Base-by-base conservation (phyloP, 2,888 invertebrate genomes). In the Pterostichus niger region DNA sequence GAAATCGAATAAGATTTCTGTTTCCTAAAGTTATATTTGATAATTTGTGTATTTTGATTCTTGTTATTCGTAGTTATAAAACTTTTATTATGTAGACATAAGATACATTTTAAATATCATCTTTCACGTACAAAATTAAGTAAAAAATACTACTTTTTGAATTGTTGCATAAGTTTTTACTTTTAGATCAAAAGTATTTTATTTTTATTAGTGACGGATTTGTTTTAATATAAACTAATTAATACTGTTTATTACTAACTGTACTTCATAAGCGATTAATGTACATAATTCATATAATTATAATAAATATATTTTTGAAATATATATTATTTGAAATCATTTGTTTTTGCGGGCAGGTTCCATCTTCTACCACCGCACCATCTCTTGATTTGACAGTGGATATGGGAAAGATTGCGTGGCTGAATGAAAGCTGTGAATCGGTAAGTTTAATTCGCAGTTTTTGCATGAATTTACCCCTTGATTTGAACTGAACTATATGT, bases 361-460 rank as follows among this genome's bases (percentile, higher is more conserved):
- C 54, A 24, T 3, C 24, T 24, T 35, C 75, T 52, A 46, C 75
- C 44, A 4, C 6, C 17, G 35, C 76, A 56, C 71, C 71, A 31
- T 80, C 24, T 13, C 35, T 61, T 64, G 64, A 64, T 64, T 71
- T 17, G 44, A 40, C 71, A 82, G 82, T 82, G 82, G 82, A 59
- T n/a, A 75, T 75, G 73, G 82, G 82, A 68, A 83, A 83, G 83
- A 83, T 83, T 77, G 83, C 83, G 83, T 83, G 83, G 83, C 10
- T 52, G 76, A 83, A 83, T 11, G 83, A 76, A 40, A 64, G 76
- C 77, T 76, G 64, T 83, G 83, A 40, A 83, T 83, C 83, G 83
- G 83, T 83, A 52, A 83, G 83, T 82, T 35, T 11, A 75, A 75
- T 75, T 82, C 40, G 75, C 75, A 17, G 59, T 82, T 61, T 82